phyloP scores from a whole-genome alignment of 2,113 vertebrate species.

The Aramus guarauna region DNA sequence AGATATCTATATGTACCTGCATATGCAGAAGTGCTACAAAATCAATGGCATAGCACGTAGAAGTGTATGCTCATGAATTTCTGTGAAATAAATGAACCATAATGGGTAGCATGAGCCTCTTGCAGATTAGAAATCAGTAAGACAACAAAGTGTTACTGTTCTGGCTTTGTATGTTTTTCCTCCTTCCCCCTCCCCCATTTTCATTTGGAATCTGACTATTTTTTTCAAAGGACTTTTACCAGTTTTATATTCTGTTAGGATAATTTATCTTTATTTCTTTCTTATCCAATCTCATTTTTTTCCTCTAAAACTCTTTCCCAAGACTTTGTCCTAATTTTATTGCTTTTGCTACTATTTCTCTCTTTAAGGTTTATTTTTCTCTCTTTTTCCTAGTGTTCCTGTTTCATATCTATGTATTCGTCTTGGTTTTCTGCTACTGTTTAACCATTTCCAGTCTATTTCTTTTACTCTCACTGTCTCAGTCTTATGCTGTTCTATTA shows the following conservation, averaged over 20 bases:
- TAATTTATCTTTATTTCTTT: not conserved
- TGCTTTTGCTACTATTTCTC: not conserved
- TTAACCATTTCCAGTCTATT: not conserved
- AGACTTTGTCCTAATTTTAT: not conserved
- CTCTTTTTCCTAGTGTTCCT: not conserved
- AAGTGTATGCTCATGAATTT: not conserved
- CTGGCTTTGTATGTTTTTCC: not conserved
- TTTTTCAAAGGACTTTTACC: not conserved
- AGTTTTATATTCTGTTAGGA: not conserved
- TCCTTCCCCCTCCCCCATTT: not conserved
- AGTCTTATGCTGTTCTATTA: not conserved
- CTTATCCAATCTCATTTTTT: not conserved
- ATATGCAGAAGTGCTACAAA: not conserved
- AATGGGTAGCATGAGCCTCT: not conserved
- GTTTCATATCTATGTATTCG: not conserved
- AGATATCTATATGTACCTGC: not conserved
- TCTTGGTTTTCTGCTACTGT: not conserved
- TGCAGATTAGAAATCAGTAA: not conserved
- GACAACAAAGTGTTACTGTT: not conserved
- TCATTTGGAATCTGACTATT: not conserved
- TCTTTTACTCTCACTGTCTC: not conserved
- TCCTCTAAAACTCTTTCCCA: not conserved
- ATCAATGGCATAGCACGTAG: not conserved
- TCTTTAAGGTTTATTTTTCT: not conserved
- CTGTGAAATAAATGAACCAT: not conserved